Evolutionary conservation across 2,888 invertebrate species (phyloP), one percentile per base, ranked within the genome.

Genomic region (Zhuqinia jingwanae): DNA sequence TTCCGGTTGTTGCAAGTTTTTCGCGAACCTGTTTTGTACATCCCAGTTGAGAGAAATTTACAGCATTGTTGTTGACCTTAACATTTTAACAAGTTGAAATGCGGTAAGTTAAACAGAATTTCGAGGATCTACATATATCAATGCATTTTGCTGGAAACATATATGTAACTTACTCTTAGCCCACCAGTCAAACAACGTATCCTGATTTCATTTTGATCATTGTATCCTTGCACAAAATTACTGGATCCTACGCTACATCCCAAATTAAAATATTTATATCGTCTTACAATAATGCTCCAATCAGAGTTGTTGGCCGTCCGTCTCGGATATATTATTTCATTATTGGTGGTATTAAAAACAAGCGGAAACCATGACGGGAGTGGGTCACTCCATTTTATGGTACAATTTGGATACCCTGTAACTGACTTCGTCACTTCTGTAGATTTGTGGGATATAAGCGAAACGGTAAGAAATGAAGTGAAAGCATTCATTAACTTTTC

Each of bases 341-440:
- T 50, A 13, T 15, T 76, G 17, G 80, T 56, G 5, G 30, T 56
- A 27, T 88, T 84, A 76, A 78, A 88, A 0, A 89, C 78, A 0
- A 89, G 58, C 1, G 89, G 89, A 77, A 80, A 87, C 89, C 89
- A 89, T 2, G 76, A 79, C 2, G 89, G 89, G 20, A 87, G 80
- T 0, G 70, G 11, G 8, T 85, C 73, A 30, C 25, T 73, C 85
- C 85, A 87, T 22, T 47, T 58, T 36, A 82, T 82, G 20, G 82
- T 75, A 17, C 82, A 82, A 20, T 82, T 76, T 6, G 60, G 27
- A 47, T 36, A 63, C 1, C 63, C 27, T 6, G 5, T 17, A 30
- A 63, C 63, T 15, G 36, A 63, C 1, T 13, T 13, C 27, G 63
- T 63, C 70, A 47, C 22, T 20, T 45, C 25, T 70, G 13, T 22